A percentile compares a stretch with the other conserved stretches of the same genome.
Conservation (phyloP, 2,797 vertebrate genomes). For the Microctenopoma lineatum region DNA sequence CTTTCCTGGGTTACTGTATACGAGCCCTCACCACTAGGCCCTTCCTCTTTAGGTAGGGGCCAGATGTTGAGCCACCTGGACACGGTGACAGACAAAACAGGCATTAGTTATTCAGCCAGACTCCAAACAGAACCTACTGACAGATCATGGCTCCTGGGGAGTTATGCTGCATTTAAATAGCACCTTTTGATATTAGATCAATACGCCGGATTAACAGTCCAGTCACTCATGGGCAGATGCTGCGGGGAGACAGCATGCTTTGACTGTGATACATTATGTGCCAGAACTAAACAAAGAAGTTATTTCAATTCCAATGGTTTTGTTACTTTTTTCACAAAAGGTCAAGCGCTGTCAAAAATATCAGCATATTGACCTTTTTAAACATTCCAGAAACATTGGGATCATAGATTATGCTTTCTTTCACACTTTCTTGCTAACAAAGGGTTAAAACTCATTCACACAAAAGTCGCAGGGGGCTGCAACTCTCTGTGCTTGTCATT, state of each 20-base stretch:
- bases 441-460: slow-evolving; percentile 84
- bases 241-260: slow-evolving; percentile 82
- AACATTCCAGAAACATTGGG: slow-evolving; percentile 88
- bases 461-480: slow-evolving; percentile 67
- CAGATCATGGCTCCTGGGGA: slow-evolving; percentile 72
- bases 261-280: slow-evolving; percentile 88
- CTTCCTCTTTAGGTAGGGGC: slow-evolving; percentile 83
- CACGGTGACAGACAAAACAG: slow-evolving; percentile 61
- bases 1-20: slow-evolving; percentile 77
- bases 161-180: slow-evolving; percentile 83
- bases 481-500: slow-evolving; percentile 79
- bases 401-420: slow-evolving; percentile 85
- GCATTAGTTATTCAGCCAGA: slow-evolving; percentile 75
- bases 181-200: slow-evolving; percentile 84
- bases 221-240: slow-evolving; percentile 85
- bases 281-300: slow-evolving; percentile 89
- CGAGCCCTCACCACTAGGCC: slow-evolving; percentile 84
- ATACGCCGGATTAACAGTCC: slow-evolving; percentile 85
- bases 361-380: slow-evolving; percentile 92
- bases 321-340: slow-evolving; percentile 88
- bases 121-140: slow-evolving; percentile 77
- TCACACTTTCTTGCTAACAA: slow-evolving; percentile 66
- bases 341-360: slow-evolving; percentile 89
- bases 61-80: slow-evolving; percentile 88
- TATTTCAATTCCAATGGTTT: slow-evolving; percentile 89